phyloP scores from a whole-genome alignment of 2,113 vertebrate species.

The Ptychochromis oligacanthus region DNA sequence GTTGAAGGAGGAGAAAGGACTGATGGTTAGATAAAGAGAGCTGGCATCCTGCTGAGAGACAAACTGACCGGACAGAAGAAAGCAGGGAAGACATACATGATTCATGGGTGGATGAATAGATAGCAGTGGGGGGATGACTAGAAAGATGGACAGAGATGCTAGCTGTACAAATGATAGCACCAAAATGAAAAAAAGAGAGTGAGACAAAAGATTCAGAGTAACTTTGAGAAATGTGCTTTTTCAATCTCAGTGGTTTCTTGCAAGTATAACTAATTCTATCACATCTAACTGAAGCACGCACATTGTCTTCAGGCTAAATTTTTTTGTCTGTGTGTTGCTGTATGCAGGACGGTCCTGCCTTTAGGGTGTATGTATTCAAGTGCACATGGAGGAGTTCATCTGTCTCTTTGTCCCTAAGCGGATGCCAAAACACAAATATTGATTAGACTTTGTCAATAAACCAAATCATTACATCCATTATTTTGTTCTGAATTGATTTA shows the following conservation, averaged over 20 bases:
- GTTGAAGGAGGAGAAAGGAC: slow-evolving; percentile 7
- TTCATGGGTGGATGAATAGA: slow-evolving; percentile 25
- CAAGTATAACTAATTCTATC: slow-evolving; percentile 36
- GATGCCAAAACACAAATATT: slow-evolving; percentile 2
- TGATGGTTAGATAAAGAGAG: slow-evolving; percentile 38
- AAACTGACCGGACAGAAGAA: slow-evolving; percentile 36
- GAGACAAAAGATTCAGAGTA: neutral
- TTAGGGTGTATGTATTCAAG: neutral
- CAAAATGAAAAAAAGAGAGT: slow-evolving; percentile 5
- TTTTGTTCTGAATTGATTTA: neutral
- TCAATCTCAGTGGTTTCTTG: slow-evolving; percentile 7
- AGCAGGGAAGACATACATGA: slow-evolving; percentile 28
- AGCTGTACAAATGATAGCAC: neutral
- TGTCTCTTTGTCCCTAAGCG: neutral
- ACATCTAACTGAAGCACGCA: slow-evolving; percentile 19
- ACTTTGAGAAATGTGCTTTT: slow-evolving; percentile 20
- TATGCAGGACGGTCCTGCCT: neutral
- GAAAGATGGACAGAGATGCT: slow-evolving; percentile 28
- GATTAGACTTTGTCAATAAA: slow-evolving; percentile 1
- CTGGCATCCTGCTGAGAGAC: slow-evolving; percentile 40
- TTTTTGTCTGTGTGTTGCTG: neutral
- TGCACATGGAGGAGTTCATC: slow-evolving; percentile 13
- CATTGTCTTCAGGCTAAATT: neutral
- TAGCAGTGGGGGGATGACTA: neutral
- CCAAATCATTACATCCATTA: neutral